Conservation (phyloP, 2,888 invertebrate genomes). For the Caenorhabditis parvicauda region DNA sequence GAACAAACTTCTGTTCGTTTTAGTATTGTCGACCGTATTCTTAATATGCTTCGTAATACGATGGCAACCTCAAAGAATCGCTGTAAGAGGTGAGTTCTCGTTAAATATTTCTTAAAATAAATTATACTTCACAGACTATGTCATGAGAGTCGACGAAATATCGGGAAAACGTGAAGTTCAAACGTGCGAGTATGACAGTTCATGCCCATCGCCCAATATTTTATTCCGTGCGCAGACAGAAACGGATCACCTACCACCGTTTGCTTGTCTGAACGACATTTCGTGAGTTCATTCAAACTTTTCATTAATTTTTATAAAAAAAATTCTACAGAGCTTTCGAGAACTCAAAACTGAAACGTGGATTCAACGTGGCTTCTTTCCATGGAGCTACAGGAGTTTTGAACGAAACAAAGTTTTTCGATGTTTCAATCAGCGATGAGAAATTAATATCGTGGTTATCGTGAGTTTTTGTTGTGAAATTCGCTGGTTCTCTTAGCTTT, state of each 20-base stretch:
- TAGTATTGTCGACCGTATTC: too few relatives aligned
- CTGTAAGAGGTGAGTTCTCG: too few relatives aligned
- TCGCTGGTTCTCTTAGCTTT: too few relatives aligned
- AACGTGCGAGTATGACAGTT: constrained; percentile 30
- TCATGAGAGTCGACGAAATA: not conserved
- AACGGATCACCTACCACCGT: constrained; percentile 33
- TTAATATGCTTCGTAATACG: too few relatives aligned
- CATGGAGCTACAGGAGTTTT: constrained; percentile 65
- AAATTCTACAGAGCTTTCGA: not conserved
- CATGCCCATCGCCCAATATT: constrained; percentile 31
- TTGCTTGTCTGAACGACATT: constrained; percentile 45
- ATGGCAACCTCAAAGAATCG: too few relatives aligned
- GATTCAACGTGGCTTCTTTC: constrained; percentile 68
- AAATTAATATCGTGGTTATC: constrained; percentile 38
- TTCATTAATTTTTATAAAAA: not conserved
- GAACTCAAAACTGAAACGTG: constrained; percentile 43
- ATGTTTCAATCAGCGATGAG: constrained; percentile 40
- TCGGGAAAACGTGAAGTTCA: constrained; percentile 3
- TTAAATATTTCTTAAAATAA: too few relatives aligned
- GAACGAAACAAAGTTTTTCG: constrained; percentile 24
- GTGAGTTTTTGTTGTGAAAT: too few relatives aligned
- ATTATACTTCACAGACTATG: too few relatives aligned
- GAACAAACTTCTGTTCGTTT: too few relatives aligned
- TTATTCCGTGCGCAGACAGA: constrained; percentile 39
- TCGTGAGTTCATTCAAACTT: constrained; percentile 6